Evolutionary conservation across 2,888 invertebrate genomes (phyloP).

Genomic region (Argyresthia albistria): DNA sequence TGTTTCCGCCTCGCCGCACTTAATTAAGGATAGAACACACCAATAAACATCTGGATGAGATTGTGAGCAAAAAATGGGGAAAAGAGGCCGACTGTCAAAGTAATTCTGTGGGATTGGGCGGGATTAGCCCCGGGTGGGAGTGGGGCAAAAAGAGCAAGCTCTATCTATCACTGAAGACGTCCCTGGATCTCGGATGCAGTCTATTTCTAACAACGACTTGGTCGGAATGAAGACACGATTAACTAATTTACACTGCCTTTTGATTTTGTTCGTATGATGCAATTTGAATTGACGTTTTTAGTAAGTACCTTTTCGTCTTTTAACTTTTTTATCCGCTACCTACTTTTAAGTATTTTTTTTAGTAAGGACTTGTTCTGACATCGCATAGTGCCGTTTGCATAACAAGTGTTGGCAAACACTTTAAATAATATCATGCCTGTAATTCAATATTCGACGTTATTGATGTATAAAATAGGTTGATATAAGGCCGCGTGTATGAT

Average conservation of each 20-base stretch:
- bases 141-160: conserved; percentile 47
- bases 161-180: conserved; percentile 38
- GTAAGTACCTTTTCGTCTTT: no score
- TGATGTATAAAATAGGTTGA: no score
- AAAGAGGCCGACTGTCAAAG: conserved; percentile 61
- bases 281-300: no score
- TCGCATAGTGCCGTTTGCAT: not conserved
- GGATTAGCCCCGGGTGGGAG: conserved; percentile 37
- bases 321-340: no score
- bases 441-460: no score
- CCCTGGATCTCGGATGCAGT: not conserved
- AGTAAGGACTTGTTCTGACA: not conserved
- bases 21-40: conserved; percentile 47
- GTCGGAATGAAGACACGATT: not conserved
- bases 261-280: no score
- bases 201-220: not conserved
- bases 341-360: no score
- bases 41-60: conserved; percentile 54
- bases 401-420: no score
- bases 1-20: conserved; percentile 53
- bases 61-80: conserved; percentile 52
- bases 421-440: no score
- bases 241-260: not conserved
- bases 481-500: no score
- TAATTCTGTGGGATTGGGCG: conserved; percentile 56